These are phyloP conservation scores for Podarcis muralis DNA, from an alignment of 2,113 vertebrate genomes.

Conservation along the genomic window DNA sequence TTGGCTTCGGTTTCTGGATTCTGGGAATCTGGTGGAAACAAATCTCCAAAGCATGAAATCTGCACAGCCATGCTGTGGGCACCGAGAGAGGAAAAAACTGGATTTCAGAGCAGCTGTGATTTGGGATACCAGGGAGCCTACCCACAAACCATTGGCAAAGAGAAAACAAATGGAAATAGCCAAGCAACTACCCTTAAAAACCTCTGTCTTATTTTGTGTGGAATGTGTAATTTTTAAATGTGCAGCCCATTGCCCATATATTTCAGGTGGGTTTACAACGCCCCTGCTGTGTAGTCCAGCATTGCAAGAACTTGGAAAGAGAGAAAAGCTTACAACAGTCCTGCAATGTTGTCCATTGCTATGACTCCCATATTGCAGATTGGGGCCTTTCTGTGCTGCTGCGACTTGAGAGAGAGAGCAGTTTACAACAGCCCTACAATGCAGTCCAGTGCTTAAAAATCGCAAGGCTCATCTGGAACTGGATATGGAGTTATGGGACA, in stretches of 20 bases:
- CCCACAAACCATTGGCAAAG: neutral
- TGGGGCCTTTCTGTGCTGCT: neutral
- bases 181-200: neutral
- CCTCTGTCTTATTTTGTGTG: neutral
- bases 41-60: too few relatives aligned
- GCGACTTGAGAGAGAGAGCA: neutral
- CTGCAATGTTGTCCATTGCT: neutral
- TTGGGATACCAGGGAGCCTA: too few relatives aligned
- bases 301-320: neutral
- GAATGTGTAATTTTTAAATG: neutral
- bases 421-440: neutral
- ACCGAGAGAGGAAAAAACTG: too few relatives aligned
- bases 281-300: neutral
- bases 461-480: neutral
- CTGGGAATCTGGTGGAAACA: too few relatives aligned
- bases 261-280: neutral
- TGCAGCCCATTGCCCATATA: neutral
- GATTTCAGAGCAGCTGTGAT: too few relatives aligned
- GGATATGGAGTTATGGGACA: neutral
- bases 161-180: neutral
- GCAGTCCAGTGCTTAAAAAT: neutral
- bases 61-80: too few relatives aligned
- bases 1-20: too few relatives aligned
- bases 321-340: neutral
- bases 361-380: neutral